Conservation (phyloP, 2,888 invertebrate species). For the Tiliacea citrago region DNA sequence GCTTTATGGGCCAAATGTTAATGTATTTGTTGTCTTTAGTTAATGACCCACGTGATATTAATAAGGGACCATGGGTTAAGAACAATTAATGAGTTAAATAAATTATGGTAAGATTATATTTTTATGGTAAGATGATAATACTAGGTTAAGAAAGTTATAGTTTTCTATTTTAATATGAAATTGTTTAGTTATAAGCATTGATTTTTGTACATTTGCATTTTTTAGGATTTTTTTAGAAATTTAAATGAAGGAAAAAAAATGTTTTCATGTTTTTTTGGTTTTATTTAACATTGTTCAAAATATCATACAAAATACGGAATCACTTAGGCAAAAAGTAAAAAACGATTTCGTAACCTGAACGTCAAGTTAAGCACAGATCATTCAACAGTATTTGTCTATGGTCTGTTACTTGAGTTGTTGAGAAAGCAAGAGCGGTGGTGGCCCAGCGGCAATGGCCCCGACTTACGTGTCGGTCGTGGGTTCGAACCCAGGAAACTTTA, state of each 20-base stretch:
- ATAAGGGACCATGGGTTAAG: constrained; percentile 17
- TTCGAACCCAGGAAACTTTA: too few relatives aligned
- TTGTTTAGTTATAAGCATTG: constrained; percentile 13
- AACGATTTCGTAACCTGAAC: too few relatives aligned
- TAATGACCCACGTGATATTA: constrained; percentile 37
- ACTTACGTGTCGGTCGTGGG: too few relatives aligned
- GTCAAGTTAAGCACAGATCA: too few relatives aligned
- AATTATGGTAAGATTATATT: too few relatives aligned
- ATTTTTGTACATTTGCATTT: constrained; percentile 32
- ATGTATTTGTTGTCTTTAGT: constrained; percentile 1
- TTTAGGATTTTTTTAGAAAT: too few relatives aligned
- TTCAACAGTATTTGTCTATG: too few relatives aligned
- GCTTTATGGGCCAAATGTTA: background rate
- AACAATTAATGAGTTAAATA: constrained; percentile 17
- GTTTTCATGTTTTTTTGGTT: constrained; percentile 1
- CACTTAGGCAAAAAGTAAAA: too few relatives aligned
- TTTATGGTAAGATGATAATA: constrained; percentile 25
- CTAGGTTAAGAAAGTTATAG: constrained; percentile 26
- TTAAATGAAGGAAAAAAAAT: constrained; percentile 33
- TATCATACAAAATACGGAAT: background rate
- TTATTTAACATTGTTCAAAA: background rate
- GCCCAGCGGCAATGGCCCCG: too few relatives aligned
- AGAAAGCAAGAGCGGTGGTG: too few relatives aligned
- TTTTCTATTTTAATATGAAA: constrained; percentile 37
- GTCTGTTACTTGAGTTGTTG: too few relatives aligned